These are phyloP conservation scores for Lasioglossum baleicum DNA, from an alignment of 1,140 invertebrate species.

Conservation along the genomic window DNA sequence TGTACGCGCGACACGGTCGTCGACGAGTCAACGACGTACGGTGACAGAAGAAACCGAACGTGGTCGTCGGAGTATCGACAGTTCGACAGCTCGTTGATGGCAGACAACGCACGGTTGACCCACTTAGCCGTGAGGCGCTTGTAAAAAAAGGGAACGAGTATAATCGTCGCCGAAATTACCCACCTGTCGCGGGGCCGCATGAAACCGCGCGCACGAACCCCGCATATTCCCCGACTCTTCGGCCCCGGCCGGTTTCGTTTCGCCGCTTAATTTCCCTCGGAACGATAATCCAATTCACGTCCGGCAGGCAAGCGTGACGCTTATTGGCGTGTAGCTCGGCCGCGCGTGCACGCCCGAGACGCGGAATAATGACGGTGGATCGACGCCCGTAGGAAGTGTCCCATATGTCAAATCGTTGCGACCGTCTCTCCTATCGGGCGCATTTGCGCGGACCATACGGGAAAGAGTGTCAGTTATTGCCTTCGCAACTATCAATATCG, in stretches of 20 bases:
- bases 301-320: slow-evolving; percentile 33
- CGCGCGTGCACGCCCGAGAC: slow-evolving; percentile 16
- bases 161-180: not conserved
- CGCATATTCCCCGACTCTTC: not conserved
- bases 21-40: too few relatives aligned
- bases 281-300: slow-evolving; percentile 36
- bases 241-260: not conserved
- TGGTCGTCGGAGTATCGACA: too few relatives aligned
- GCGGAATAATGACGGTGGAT: slow-evolving; percentile 35
- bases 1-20: too few relatives aligned
- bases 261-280: slow-evolving; percentile 23
- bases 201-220: not conserved
- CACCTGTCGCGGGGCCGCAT: not conserved
- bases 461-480: too few relatives aligned
- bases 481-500: too few relatives aligned
- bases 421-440: not conserved
- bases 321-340: slow-evolving; percentile 24
- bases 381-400: slow-evolving; percentile 38
- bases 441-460: too few relatives aligned
- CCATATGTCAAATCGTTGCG: slow-evolving; percentile 43
- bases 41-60: too few relatives aligned
- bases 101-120: too few relatives aligned
- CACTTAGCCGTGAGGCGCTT: too few relatives aligned
- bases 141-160: not conserved
- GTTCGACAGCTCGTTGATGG: too few relatives aligned